These are phyloP conservation scores for Drosophila fuyamai DNA, from an alignment of 1,140 invertebrate genomes.

Conservation along the genomic window DNA sequence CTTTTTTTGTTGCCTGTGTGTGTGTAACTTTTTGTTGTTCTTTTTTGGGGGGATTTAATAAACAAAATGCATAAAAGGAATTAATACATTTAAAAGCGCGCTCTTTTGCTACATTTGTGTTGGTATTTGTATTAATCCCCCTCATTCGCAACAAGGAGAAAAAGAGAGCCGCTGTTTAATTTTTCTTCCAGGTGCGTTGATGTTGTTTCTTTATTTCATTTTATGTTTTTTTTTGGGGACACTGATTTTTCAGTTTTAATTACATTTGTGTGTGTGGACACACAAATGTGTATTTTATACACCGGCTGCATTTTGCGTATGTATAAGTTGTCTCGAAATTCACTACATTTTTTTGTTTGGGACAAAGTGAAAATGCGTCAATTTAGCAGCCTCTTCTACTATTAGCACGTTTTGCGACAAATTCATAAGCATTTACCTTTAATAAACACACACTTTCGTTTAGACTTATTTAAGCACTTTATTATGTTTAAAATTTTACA, in stretches of 20 bases:
- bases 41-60: constrained; percentile 24
- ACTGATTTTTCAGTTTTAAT: constrained; percentile 48
- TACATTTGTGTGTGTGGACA: neutral
- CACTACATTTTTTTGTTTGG: constrained; percentile 27
- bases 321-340: constrained; percentile 7
- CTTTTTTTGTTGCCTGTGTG: constrained; percentile 10
- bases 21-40: constrained; percentile 32
- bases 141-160: constrained; percentile 27
- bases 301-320: constrained; percentile 27
- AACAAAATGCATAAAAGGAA: constrained; percentile 30
- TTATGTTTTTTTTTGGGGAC: constrained; percentile 53
- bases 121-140: neutral
- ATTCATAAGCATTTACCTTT: constrained; percentile 27
- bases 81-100: constrained; percentile 30
- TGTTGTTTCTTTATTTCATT: constrained; percentile 36
- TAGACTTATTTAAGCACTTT: constrained; percentile 3
- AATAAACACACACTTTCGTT: constrained; percentile 9
- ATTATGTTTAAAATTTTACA: constrained; percentile 3
- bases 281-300: constrained; percentile 11
- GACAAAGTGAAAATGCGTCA: constrained; percentile 20
- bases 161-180: constrained; percentile 39
- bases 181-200: constrained; percentile 55
- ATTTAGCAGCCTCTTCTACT: constrained; percentile 4
- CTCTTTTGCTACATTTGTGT: constrained; percentile 56
- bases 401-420: constrained; percentile 24